Evolutionary conservation across 2,797 vertebrate species (phyloP), one percentile per base, ranked within the genome.

Genomic region (Prunella strophiata): DNA sequence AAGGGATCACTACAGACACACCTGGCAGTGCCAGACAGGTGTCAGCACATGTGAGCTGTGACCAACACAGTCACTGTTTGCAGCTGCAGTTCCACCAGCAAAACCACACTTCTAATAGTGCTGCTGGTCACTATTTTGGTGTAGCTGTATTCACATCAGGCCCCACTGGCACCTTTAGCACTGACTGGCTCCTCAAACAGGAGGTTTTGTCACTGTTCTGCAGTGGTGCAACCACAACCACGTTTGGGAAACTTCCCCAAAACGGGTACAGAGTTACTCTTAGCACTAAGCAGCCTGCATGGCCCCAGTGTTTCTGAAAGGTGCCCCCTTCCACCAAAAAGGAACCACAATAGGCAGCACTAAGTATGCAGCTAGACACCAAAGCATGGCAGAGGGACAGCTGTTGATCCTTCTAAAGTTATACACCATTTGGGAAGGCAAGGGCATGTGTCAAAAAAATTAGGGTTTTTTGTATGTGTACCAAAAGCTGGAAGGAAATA

Each of bases 21-120:
- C 15, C 8, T 0, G 1, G 27, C 0, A 0, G 32, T 14, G 40
- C 58, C 71, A 68, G 30, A 32, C 16, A 29, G 27, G 16, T 6
- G 58, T 25, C 51, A 45, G 27, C 50, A 59, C 8, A 8, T 2
- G 17, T 3, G 29, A 76, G 38, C 30, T 1, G 0, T 2, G 22
- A 83, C 42, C 79, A 63, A 40, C n/a, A 47, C 22, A 4, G 22
- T 21, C 16, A n/a, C 0, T 18, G 26, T 9, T 7, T 57, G 58
- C 50, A 88, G 45, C 52, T 84, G 68, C 36, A 77, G 27, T 6
- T 81, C 20, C 4, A 72, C 8, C 15, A 72, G 55, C 40, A 82
- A 76, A 86, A 61, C 3, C 48, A 58, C 36, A 27, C 14, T 48
- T 27, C 5, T 3, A 25, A 34, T 0, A 61, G 22, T 5, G 88